These are phyloP conservation scores for Muschampia plurimacula DNA, from an alignment of 2,888 invertebrate species.

Conservation along the genomic window DNA sequence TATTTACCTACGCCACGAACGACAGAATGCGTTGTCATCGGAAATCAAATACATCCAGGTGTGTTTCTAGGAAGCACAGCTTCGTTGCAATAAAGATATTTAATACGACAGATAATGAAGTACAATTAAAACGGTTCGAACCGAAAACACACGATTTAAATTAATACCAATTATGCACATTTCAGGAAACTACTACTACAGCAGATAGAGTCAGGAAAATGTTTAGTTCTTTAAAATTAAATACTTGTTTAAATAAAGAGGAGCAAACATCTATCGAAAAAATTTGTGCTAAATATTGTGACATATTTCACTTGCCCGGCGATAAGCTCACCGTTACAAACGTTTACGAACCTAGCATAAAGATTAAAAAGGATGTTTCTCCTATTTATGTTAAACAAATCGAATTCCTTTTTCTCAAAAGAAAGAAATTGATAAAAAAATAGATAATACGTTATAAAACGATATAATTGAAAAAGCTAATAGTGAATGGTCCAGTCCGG, in stretches of 20 bases:
- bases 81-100: too few relatives aligned
- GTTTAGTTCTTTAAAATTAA: neutral
- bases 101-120: neutral
- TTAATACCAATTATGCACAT: neutral
- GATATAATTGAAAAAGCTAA: constrained; percentile 7
- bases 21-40: neutral
- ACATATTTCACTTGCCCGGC: constrained; percentile 36
- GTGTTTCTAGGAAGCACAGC: neutral
- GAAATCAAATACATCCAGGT: constrained; percentile 1
- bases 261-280: constrained; percentile 28
- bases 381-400: constrained; percentile 2
- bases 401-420: neutral
- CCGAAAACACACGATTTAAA: constrained; percentile 1
- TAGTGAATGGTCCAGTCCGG: constrained; percentile 8
- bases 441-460: neutral
- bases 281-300: constrained; percentile 38
- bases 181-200: constrained; percentile 5
- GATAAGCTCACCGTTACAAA: constrained; percentile 35
- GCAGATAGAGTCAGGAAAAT: constrained; percentile 4
- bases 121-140: constrained; percentile 6
- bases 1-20: neutral
- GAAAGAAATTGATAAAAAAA: neutral
- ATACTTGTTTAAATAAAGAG: constrained; percentile 18
- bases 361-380: neutral
- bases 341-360: constrained; percentile 22